Base-by-base conservation (phyloP, 2,888 invertebrate genomes). In the Entomobrya proxima region DNA sequence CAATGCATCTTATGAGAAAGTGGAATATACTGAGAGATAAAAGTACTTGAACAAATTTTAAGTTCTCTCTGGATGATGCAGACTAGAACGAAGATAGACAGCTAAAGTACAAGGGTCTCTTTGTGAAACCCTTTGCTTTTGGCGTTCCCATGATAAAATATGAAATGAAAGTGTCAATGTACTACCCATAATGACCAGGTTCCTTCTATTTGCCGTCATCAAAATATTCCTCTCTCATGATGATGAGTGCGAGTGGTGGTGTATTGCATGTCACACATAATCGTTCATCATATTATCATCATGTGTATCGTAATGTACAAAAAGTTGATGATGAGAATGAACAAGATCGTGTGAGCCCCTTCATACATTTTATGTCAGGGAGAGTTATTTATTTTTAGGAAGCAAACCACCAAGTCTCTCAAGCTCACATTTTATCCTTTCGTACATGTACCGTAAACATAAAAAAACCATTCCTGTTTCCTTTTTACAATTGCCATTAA, bases 91-190 rank as follows among this genome's bases (percentile, higher is more conserved):
- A 58, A 2, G 40, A 9, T n/a, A 32, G 37, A 47, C 32, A 64
- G 47, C 15, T 37, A 21, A 55, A 81, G 35, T 52, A 67, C 37
- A 44, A 50, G 77, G 67, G 40, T 76, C 77, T 64, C n/a, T 35
- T 58, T 76, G 50, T 80, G 80, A 75, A 85, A 80, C 74, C 74
- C 74, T 30, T 27, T 40, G 18, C 13, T 85, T 40, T 21, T 72
- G 32, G 11, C n/a, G 30, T 85, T 85, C 85, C 85, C 85, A 85
- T 75, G 79, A 79, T 79, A 74, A 69, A 84, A 78, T 74, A 78
- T 69, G 58, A 74, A 72, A 64, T 24, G 52, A 74, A 85, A 85
- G 85, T 85, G 85, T 85, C 85, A 85, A 85, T 85, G 85, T 30
- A 80, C 85, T 55, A 50, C 58, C 75, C 35, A 37, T 85, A 85